Evolutionary conservation across 2,797 vertebrate species (phyloP).

Genomic region (Rhincodon typus): DNA sequence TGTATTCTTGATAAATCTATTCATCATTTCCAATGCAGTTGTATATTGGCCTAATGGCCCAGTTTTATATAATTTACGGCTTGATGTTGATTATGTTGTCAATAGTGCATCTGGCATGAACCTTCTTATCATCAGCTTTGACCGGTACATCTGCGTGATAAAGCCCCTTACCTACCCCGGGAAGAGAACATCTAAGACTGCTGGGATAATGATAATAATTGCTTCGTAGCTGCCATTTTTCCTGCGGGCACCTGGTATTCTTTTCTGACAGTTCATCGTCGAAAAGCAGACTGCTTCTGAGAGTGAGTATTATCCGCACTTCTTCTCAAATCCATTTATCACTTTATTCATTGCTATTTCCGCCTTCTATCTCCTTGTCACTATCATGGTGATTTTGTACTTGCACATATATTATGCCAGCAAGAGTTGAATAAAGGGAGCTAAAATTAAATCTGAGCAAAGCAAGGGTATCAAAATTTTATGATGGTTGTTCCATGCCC

Average conservation of each 20-base stretch:
- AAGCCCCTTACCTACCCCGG: conserved; percentile 95
- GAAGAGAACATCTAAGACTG: conserved; percentile 95
- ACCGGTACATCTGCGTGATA: conserved; percentile 96
- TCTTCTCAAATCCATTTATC: conserved; percentile 90
- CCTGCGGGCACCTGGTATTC: conserved; percentile 94
- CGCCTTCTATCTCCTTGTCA: conserved; percentile 92
- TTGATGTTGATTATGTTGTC: conserved; percentile 93
- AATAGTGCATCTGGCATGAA: conserved; percentile 99
- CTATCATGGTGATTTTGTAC: conserved; percentile 92
- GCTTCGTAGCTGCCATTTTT: conserved; percentile 96
- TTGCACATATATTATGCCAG: conserved; percentile 94
- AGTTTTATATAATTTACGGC: conserved; percentile 92
- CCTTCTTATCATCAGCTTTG: conserved; percentile 96
- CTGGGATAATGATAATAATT: conserved; percentile 95
- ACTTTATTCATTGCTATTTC: conserved; percentile 96
- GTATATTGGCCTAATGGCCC: conserved; percentile 96
- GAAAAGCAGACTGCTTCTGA: conserved; percentile 88
- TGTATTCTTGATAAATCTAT: conserved; percentile 97
- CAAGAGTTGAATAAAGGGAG: conserved; percentile 93
- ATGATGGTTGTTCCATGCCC: conserved; percentile 65
- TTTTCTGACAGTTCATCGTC: conserved; percentile 98
- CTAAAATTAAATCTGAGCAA: conserved; percentile 71
- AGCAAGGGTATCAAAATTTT: conserved; percentile 63
- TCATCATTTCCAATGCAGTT: conserved; percentile 95
- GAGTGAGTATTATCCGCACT: conserved; percentile 90